These are phyloP conservation scores for Prunella fulvescens DNA, from an alignment of 2,113 vertebrate genomes.

Conservation along the genomic window DNA sequence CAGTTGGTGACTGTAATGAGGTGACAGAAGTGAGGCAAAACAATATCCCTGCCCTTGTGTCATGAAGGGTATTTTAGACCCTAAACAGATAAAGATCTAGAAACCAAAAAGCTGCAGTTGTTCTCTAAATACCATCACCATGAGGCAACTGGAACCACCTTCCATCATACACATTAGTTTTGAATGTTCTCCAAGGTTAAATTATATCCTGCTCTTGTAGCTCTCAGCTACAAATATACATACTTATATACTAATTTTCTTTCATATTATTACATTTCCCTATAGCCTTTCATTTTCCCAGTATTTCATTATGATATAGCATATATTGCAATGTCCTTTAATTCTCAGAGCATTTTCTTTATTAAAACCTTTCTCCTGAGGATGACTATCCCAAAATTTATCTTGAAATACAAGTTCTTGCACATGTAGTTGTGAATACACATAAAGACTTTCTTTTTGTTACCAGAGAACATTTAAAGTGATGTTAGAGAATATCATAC, in stretches of 20 bases:
- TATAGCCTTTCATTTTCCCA: not conserved
- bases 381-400: not conserved
- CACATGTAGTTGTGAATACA: not conserved
- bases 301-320: not conserved
- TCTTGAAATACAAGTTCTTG: not conserved
- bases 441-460: not conserved
- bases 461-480: not conserved
- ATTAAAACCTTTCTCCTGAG: not conserved
- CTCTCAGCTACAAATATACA: not conserved
- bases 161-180: not conserved
- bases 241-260: not conserved
- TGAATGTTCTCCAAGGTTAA: not conserved
- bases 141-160: not conserved
- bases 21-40: not conserved
- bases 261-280: not conserved
- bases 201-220: not conserved
- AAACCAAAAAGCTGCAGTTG: not conserved
- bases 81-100: not conserved
- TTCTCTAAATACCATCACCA: not conserved
- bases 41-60: not conserved
- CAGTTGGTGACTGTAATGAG: not conserved
- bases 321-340: not conserved
- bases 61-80: not conserved
- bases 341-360: not conserved
- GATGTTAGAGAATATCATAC: not conserved